These are phyloP conservation scores for Drosophila serrata DNA, from an alignment of 1,140 invertebrate genomes.

Conservation along the genomic window DNA sequence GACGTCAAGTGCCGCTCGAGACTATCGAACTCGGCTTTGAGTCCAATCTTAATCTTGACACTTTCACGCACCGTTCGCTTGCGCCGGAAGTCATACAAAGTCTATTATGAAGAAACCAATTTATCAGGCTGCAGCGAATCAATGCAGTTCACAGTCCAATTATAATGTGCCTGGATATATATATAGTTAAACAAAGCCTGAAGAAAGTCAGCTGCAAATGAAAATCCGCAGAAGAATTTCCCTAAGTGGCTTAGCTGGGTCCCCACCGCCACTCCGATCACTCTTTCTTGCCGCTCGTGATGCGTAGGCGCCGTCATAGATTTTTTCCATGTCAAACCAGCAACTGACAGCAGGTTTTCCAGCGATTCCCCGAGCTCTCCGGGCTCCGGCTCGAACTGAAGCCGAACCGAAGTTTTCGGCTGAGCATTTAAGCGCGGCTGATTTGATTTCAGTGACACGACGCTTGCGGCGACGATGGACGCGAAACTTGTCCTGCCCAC, in stretches of 20 bases:
- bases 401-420: constrained; percentile 71
- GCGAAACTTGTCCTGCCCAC: constrained; percentile 63
- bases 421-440: constrained; percentile 80
- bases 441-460: constrained; percentile 82
- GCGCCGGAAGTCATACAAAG: constrained; percentile 71
- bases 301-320: constrained; percentile 77
- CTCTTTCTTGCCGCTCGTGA: constrained; percentile 48
- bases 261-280: constrained; percentile 6
- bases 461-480: constrained; percentile 67
- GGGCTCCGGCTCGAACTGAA: constrained; percentile 39
- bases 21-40: constrained; percentile 51
- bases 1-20: constrained; percentile 66
- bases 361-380: constrained; percentile 44
- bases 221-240: constrained; percentile 80
- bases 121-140: constrained; percentile 66
- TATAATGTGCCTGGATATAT: constrained; percentile 46
- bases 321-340: constrained; percentile 78
- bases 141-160: constrained; percentile 58
- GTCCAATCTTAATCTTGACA: constrained; percentile 57
- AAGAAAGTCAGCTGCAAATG: constrained; percentile 76
- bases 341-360: constrained; percentile 81
- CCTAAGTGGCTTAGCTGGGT: constrained; percentile 74
- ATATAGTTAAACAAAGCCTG: constrained; percentile 59
- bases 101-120: constrained; percentile 77
- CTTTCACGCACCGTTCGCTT: constrained; percentile 40